These are phyloP conservation scores for Antechinus flavipes DNA, from an alignment of 2,113 vertebrate species.

Conservation along the genomic window DNA sequence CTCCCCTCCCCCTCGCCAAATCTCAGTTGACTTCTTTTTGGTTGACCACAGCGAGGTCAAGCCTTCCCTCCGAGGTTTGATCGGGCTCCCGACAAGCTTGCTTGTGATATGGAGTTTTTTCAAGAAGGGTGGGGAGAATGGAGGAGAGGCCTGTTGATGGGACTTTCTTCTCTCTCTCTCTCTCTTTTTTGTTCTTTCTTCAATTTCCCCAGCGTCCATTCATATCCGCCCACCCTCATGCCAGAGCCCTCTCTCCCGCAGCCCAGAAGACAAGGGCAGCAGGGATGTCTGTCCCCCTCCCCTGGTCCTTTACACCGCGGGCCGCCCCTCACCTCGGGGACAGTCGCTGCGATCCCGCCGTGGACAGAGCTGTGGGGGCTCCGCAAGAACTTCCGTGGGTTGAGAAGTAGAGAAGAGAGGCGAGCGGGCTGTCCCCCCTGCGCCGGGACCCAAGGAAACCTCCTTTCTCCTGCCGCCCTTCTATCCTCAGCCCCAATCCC, in stretches of 20 bases:
- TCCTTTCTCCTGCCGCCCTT: neutral
- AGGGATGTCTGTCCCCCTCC: neutral
- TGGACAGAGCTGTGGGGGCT: neutral
- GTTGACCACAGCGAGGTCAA: neutral
- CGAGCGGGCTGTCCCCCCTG: neutral
- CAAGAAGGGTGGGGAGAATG: neutral
- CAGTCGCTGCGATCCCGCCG: neutral
- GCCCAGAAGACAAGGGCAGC: neutral
- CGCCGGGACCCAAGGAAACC: neutral
- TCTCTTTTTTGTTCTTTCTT: neutral
- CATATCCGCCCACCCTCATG: neutral
- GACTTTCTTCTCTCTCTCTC: neutral
- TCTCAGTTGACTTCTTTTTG: neutral
- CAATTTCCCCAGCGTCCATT: neutral
- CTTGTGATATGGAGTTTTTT: neutral
- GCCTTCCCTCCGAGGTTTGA: neutral
- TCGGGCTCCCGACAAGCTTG: neutral
- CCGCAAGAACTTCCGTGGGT: neutral
- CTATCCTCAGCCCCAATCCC: neutral
- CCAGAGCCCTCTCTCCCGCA: neutral
- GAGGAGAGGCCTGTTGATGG: neutral
- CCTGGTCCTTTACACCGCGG: neutral
- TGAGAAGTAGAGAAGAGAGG: neutral
- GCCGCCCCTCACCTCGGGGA: neutral
- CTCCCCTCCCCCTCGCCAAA: neutral